Base-by-base conservation (phyloP, 2,113 vertebrate genomes). In the Pyxicephalus adspersus region DNA sequence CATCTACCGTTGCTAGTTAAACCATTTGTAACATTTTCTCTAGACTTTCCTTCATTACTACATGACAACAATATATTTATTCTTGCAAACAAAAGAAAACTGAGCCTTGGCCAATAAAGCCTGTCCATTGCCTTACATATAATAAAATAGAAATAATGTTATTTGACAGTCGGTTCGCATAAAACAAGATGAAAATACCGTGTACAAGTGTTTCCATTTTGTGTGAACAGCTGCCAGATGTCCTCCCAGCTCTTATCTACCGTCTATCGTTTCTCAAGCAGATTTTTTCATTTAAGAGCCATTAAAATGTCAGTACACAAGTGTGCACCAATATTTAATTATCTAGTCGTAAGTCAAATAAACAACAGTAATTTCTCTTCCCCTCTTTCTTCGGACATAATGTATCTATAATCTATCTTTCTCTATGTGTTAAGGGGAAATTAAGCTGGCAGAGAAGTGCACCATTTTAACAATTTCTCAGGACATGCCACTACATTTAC, bases 251-350 rank as follows among this genome's bases (percentile, higher is more conserved):
- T 61, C 58, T 63, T 81, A 81, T 74, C 79, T 73, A n/a, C n/a
- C 38, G 34, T 22, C 66, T 64, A 81, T 65, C 68, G 64, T 28
- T 74, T 57, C 60, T 25, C 26, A 38, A 73, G 45, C 70, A 81
- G 68, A 65, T 74, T 74, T 73, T 81, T 81, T 65, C 45, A 81
- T 81, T 81, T 81, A 64, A 54, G 55, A 81, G 79, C 61, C 64
- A 65, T 81, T 81, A 81, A 81, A 72, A 64, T 72, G 79, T 81
- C 79, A 81, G 25, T 52, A 34, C 16, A 18, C 55, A 57, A 57
- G 38, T 72, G 71, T 74, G 61, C 51, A 73, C 68, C 68, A 81
- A 73, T 51, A 57, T 81, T 64, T 81, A 73, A 81, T 81, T 81
- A 80, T 80, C 57, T 80, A 58, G 78, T 72, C 57, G 58, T 64